A percentile compares a stretch with the other conserved stretches of the same genome.
phyloP scores from a whole-genome alignment of 2,888 invertebrate species.

The Cataglyphis altisquamis region DNA sequence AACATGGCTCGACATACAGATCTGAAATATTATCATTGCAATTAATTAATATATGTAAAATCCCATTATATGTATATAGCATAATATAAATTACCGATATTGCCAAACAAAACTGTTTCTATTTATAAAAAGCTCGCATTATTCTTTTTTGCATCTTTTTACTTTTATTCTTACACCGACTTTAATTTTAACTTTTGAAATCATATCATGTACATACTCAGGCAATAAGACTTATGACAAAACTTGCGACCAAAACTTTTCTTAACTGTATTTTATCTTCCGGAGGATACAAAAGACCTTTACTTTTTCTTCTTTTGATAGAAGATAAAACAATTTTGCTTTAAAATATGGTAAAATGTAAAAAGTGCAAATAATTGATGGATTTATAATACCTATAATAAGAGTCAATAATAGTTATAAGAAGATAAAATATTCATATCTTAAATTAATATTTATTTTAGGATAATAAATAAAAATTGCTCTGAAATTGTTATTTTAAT shows the following conservation, averaged over 20 bases:
- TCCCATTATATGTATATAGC: background rate
- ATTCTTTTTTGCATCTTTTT: background rate
- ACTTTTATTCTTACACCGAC: background rate
- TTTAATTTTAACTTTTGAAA: background rate
- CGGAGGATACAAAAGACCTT: background rate
- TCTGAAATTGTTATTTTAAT: constrained; percentile 18
- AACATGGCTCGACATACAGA: background rate
- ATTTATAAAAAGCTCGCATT: background rate
- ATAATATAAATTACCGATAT: constrained; percentile 9
- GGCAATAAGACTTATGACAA: background rate
- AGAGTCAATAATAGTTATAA: constrained; percentile 5
- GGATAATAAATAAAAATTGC: background rate
- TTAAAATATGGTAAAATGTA: background rate
- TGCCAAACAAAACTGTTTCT: background rate
- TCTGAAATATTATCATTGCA: background rate
- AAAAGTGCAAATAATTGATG: background rate
- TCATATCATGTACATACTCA: background rate
- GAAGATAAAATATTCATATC: background rate
- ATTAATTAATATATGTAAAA: background rate
- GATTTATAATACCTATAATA: constrained; percentile 8
- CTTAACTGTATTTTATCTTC: background rate
- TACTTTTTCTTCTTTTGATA: background rate
- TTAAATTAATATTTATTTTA: constrained; percentile 6
- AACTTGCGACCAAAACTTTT: background rate
- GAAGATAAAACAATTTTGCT: constrained; percentile 2